Base-by-base conservation (phyloP, 2,113 vertebrate genomes). In the Spheniscus mendiculus region DNA sequence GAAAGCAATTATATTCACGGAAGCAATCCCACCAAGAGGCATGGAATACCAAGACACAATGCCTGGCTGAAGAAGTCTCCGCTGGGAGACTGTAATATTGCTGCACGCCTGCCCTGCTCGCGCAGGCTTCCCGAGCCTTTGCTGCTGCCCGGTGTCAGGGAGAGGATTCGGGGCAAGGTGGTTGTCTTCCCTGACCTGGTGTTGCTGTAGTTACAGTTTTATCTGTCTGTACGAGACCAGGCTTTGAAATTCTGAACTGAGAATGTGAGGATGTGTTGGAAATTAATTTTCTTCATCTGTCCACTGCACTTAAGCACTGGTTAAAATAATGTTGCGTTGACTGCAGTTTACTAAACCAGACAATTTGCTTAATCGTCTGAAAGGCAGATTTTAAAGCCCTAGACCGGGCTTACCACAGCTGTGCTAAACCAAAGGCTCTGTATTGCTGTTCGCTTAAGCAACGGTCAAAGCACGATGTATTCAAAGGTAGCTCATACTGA, bases 51-150 rank as follows among this genome's bases (percentile, higher is more conserved):
- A 7, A 88, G 90, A 44, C 69, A 50, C 53, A 66, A 18, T 53
- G 92, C 74, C 87, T 86, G 92, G 82, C 95, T 94, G 90, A 82
- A 66, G 85, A 61, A 50, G 23, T 56, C n/a, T n/a, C n/a, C n/a
- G n/a, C n/a, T 89, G 92, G 79, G 80, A 92, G 69, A 40, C 40
- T 61, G 38, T 30, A 44, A 30, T 81, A 22, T 49, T 91, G 89
- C 84, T 72, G 10, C 73, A 22, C 4, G 61, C 52, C 65, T 74
- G 65, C 30, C 47, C 69, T 1, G 5, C 56, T 96, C 10, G 4
- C 4, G 1, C 40, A 45, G 70, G 34, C 78, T 97, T 91, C 66
- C 61, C 9, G 4, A 77, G 82, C 53, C 47, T 58, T 56, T 44
- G 8, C 65, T 76, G 53, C 61, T 95, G 47, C 70, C 30, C 0